A percentile compares a stretch with the other conserved stretches of the same genome.
Conservation (phyloP, 2,888 invertebrate species). For the Oscheius sp. region DNA sequence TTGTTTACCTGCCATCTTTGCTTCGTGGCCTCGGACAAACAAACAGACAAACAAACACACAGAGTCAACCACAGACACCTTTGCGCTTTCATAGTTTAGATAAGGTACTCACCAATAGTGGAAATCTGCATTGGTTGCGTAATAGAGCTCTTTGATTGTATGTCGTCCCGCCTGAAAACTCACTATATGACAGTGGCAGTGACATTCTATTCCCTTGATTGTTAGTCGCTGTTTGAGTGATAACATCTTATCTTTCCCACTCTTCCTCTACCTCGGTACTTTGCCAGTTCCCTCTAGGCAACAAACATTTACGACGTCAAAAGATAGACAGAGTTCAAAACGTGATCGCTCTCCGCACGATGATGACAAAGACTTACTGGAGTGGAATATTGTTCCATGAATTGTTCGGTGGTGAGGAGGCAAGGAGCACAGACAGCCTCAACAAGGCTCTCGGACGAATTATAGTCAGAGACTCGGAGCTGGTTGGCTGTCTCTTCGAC, state of each 20-base stretch:
- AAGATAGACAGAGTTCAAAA: no score
- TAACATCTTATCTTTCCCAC: background rate
- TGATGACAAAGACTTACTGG: slow-evolving; percentile 34
- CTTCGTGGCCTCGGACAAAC: no score
- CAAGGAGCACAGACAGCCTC: slow-evolving; percentile 54
- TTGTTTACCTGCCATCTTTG: no score
- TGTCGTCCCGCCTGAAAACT: slow-evolving; percentile 46
- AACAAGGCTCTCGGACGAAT: slow-evolving; percentile 42
- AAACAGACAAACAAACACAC: no score
- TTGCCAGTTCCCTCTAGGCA: background rate
- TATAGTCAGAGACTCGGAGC: slow-evolving; percentile 49
- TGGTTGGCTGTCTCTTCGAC: slow-evolving; percentile 40
- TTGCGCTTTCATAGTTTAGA: no score
- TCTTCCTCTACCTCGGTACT: background rate
- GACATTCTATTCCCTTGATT: background rate
- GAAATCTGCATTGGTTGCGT: slow-evolving; percentile 65
- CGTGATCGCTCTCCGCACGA: background rate
- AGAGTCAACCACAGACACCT: no score
- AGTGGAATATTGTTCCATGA: slow-evolving; percentile 46
- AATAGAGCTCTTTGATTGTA: slow-evolving; percentile 40
- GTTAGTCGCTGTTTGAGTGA: slow-evolving; percentile 5
- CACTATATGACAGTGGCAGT: no score
- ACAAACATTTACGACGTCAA: background rate
- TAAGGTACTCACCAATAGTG: slow-evolving; percentile 57
- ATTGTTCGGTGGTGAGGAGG: slow-evolving; percentile 44